Base-by-base conservation (phyloP, 2,113 vertebrate species). In the Columba janthina region DNA sequence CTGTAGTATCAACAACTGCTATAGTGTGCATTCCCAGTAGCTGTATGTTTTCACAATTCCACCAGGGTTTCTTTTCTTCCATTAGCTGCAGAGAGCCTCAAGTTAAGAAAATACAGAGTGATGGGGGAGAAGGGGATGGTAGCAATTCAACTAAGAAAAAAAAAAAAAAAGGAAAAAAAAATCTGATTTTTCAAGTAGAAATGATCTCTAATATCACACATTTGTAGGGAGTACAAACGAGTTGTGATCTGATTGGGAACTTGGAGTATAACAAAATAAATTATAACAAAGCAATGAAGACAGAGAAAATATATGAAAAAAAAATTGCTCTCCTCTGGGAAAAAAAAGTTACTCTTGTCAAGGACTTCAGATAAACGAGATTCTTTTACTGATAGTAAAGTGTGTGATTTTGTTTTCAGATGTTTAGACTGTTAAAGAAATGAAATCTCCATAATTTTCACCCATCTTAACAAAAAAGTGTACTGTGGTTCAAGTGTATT, bases 71-170 rank as follows among this genome's bases (percentile, higher is more conserved):
- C 2, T 22, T 19, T 82, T 75, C 48, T 11, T 84, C 69, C 65
- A 22, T 57, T 32, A 94, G 26, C 40, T 69, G 42, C 0, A 0
- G 22, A 82, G 24, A 69, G 21, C 9, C 22, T 87, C 34, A 44
- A 16, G 4, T 31, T 15, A 65, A 81, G 58, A 25, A 21, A 60
- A 76, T 34, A 70, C 5, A 61, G 9, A 77, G 12, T 44, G 5
- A 67, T 10, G 3, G 5, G 1, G 8, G 3, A 36, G 1, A 34
- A 18, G 6, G 7, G 7, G 2, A 4, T 67, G 11, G 50, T 29
- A 69, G 24, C 22, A 67, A 58, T 29, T 62, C 22, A 32, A 36
- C 8, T 46, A 4, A 46, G 18, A 46, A 44, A 44, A 10, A 10
- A 0, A 25, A 36, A 24, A 50, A 5, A 51, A 64, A 11, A 0